Evolutionary conservation across 2,797 vertebrate species (phyloP).

Genomic region (Chelon auratus): DNA sequence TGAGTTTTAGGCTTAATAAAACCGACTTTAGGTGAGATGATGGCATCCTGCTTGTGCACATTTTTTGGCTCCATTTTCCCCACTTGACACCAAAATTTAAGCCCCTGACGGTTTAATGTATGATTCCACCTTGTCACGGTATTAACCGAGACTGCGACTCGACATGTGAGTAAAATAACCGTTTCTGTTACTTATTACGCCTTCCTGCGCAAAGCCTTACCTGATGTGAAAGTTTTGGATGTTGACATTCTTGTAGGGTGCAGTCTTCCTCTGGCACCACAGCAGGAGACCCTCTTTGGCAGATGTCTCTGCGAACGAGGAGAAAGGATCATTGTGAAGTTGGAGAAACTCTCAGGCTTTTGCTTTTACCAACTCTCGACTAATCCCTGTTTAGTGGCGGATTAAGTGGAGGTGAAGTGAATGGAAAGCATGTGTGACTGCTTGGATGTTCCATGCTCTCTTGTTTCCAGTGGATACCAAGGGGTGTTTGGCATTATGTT

Average conservation of each 20-base stretch:
- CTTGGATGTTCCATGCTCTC: constrained; percentile 34
- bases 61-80: neutral
- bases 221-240: constrained; percentile 99
- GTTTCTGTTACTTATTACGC: neutral
- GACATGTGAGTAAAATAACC: neutral
- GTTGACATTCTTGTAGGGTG: constrained; percentile 99
- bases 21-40: too few species aligned
- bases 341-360: constrained; percentile 48
- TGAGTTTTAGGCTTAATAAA: too few species aligned
- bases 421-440: constrained; percentile 49
- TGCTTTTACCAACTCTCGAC: constrained; percentile 49
- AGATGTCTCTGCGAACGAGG: constrained; percentile 89
- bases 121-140: neutral
- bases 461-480: constrained; percentile 13
- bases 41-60: too few species aligned
- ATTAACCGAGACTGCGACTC: neutral
- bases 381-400: constrained; percentile 59
- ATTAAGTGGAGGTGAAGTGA: constrained; percentile 62
- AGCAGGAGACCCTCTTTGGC: constrained; percentile 97
- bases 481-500: constrained; percentile 1
- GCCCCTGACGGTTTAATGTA: neutral
- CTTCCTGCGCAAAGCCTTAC: constrained; percentile 68
- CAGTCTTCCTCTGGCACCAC: constrained; percentile 99
- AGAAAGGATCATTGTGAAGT: constrained; percentile 51
- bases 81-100: too few species aligned